These are phyloP conservation scores for Lasius fuliginosus DNA, from an alignment of 2,888 invertebrate genomes.

Conservation along the genomic window DNA sequence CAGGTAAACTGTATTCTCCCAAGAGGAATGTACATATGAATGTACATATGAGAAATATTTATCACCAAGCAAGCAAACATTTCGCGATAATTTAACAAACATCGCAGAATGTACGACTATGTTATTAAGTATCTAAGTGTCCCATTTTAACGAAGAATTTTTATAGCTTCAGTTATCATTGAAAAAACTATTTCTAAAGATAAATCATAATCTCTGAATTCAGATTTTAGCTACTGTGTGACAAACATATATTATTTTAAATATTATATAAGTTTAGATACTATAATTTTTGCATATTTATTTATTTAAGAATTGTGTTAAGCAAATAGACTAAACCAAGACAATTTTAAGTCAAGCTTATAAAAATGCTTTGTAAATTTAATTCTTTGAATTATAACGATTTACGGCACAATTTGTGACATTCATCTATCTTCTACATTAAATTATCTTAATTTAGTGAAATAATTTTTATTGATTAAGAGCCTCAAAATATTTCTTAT, in stretches of 20 bases:
- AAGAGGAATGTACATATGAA: not conserved
- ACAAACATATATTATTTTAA: not conserved
- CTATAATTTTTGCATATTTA: not conserved
- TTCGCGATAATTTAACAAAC: conserved; percentile 28
- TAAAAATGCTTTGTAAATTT: not conserved
- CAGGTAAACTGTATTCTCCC: conserved; percentile 14
- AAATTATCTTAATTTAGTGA: not conserved
- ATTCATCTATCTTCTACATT: not conserved
- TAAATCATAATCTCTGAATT: not conserved
- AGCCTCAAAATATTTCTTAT: not conserved
- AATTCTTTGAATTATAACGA: not conserved
- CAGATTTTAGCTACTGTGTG: not conserved
- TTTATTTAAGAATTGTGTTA: not conserved
- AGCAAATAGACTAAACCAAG: conserved; percentile 17
- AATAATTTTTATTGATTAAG: not conserved
- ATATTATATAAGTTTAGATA: not conserved
- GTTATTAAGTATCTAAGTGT: not conserved
- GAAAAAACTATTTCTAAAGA: not conserved
- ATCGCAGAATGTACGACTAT: not conserved
- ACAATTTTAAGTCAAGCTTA: not conserved
- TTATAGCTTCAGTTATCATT: not conserved
- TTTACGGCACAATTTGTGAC: not conserved
- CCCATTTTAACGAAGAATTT: not conserved
- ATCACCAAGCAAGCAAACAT: conserved; percentile 11
- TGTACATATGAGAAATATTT: conserved; percentile 20